Evolutionary conservation across 2,797 vertebrate species (phyloP), one percentile per base, ranked within the genome.

Genomic region (Sebastes goodei): DNA sequence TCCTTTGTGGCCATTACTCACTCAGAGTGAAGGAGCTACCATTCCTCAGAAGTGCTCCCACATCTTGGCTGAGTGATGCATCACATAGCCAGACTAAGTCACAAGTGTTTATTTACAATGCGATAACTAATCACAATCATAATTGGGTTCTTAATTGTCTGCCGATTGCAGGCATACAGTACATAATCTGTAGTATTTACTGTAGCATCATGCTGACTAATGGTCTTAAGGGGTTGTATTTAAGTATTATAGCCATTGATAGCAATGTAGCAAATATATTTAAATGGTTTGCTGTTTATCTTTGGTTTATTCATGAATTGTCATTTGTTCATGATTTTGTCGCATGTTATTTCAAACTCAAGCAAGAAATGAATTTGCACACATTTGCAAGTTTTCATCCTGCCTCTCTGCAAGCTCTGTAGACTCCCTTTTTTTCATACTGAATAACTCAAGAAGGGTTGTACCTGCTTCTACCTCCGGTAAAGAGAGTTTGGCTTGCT

Each of bases 1-100:
- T 85, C 66, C 65, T 32, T 71, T 9, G n/a, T 69, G 79, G 79
- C 80, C 72, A 79, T 89, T 86, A 87, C 53, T 86, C 79, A 86
- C 74, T 69, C 64, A 71, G 81, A 83, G 74, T 62, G 81, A 88
- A 84, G 78, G 78, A 84, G 70, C 71, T 65, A 72, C 84, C 79
- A 52, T 74, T 60, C 32, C 71, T 73, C 2, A 68, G 57, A 72
- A 85, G 55, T 78, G 76, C 46, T 70, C 10, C 70, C 27, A 25
- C 71, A 82, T 66, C 75, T 73, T 23, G 57, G 66, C 71, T 64
- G 67, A 78, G 69, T 59, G 60, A 85, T 86, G 78, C 63, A 64
- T 78, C 65, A 38, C 30, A 60, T 20, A 14, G 73, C 68, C 56
- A 27, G 10, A 57, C 33, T 35, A n/a, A 76, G 59, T 61, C 56